Conservation (phyloP, 2,113 vertebrate genomes). For the Seriola dumerili region DNA sequence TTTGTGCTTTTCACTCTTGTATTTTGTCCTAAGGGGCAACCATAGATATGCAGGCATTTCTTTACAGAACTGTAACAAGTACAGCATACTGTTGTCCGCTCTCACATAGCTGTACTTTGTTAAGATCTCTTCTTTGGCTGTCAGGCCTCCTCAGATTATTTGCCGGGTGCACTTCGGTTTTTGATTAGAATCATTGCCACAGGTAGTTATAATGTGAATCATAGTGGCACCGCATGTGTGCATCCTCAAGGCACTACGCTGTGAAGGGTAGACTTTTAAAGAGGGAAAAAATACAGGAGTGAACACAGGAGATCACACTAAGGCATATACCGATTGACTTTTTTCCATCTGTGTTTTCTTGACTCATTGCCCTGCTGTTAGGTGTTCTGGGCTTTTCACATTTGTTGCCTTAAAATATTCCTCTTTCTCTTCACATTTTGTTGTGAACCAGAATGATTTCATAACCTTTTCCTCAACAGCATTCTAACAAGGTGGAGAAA, state of each 20-base stretch:
- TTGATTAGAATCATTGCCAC: slow-evolving; percentile 78
- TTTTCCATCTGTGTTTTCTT: slow-evolving; percentile 73
- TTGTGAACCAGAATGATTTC: slow-evolving; percentile 56
- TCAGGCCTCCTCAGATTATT: slow-evolving; percentile 64
- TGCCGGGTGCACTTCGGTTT: slow-evolving; percentile 62
- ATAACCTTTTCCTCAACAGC: slow-evolving; percentile 47
- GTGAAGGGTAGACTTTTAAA: slow-evolving; percentile 69
- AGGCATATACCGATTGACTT: slow-evolving; percentile 63
- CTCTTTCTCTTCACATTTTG: slow-evolving; percentile 50
- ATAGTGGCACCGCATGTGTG: slow-evolving; percentile 73
- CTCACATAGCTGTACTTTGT: slow-evolving; percentile 54
- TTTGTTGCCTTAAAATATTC: slow-evolving; percentile 67
- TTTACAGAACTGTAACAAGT: slow-evolving; percentile 42
- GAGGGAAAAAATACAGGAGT: slow-evolving; percentile 54
- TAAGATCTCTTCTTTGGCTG: slow-evolving; percentile 56
- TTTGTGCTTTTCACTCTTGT: slow-evolving; percentile 24
- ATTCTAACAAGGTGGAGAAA: slow-evolving; percentile 39
- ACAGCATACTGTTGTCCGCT: slow-evolving; percentile 22
- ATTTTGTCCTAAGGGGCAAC: slow-evolving; percentile 44
- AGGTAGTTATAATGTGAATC: slow-evolving; percentile 78
- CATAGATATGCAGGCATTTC: slow-evolving; percentile 18
- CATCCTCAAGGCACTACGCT: slow-evolving; percentile 71
- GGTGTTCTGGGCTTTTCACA: slow-evolving; percentile 65
- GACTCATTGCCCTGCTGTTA: slow-evolving; percentile 70
- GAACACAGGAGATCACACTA: slow-evolving; percentile 67